Evolutionary conservation across 53 echinoderm and acorn worm genomes (phyloP).

Genomic region (Patiria pectinifera): DNA sequence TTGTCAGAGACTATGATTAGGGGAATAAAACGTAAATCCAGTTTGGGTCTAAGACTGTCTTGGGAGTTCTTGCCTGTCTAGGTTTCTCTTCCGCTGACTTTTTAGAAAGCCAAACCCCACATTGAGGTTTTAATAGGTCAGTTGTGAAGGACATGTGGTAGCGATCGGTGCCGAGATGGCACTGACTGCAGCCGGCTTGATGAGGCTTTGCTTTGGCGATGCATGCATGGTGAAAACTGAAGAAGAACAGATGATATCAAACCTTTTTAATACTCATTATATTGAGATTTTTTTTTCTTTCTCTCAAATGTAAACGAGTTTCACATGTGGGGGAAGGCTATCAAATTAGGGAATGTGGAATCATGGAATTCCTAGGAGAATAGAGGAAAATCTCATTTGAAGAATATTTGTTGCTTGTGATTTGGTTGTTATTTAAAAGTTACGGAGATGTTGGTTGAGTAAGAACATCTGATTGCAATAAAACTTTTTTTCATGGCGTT

Average conservation of each 20-base stretch:
- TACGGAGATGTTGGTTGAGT: too few species aligned
- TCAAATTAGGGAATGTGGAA: not conserved
- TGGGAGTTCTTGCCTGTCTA: too few species aligned
- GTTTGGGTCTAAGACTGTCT: too few species aligned
- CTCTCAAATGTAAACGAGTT: not conserved
- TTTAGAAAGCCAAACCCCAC: not conserved
- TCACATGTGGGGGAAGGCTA: not conserved
- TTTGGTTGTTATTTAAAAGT: not conserved
- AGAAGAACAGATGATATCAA: not conserved
- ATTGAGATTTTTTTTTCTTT: not conserved
- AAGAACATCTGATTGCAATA: too few species aligned
- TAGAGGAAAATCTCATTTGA: too few species aligned
- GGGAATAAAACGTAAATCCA: too few species aligned
- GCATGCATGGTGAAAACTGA: not conserved
- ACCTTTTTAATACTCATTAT: not conserved
- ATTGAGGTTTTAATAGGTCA: slow-evolving; percentile 38
- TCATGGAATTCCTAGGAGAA: too few species aligned
- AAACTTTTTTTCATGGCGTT: too few species aligned
- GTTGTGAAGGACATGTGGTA: slow-evolving; percentile 53
- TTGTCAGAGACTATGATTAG: too few species aligned
- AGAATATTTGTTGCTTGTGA: not conserved
- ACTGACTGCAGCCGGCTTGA: not conserved
- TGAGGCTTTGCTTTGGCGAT: not conserved
- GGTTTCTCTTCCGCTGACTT: not conserved
- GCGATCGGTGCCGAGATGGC: not conserved